Evolutionary conservation across 2,888 invertebrate genomes (phyloP), one percentile per base, ranked within the genome.

Genomic region (Ormyrus nitidulus): DNA sequence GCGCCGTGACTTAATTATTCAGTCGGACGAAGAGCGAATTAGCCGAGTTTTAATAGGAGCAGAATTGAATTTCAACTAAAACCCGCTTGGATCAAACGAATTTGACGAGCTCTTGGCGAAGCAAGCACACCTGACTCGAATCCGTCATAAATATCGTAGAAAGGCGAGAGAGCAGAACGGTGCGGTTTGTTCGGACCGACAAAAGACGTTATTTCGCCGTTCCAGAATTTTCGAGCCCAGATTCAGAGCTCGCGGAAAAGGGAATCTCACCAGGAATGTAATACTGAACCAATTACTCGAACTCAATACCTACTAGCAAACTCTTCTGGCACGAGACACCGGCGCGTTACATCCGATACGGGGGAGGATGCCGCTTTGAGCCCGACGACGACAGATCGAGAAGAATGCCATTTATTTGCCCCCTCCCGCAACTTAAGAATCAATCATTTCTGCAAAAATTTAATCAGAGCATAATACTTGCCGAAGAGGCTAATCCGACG

Each of bases 261-360:
- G 34, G 34, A 34, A 34, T 34, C 84, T 87, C 86, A 86, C 85
- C 86, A 88, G 86, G 89, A 89, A 88, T 88, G 87, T 87, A 88
- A 89, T 88, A 88, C 85, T 83, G 85, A 85, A 87, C 87, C 88
- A 89, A 89, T 88, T 89, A 89, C 88, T 86, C 79, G 84, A 79
- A 71, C 74, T 77, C 74, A 61, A 77, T 80, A 74, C 59, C 65
- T 53, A 58, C 61, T 62, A 68, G 59, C 46, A 59, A 79, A 73
- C 73, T 68, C 54, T 13, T 54, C 62, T 49, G 68, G 75, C 44
- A 51, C 34, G 56, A 56, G 66, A 74, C 74, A 70, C 56, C 10
- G 34, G 11, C 46, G 58, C 19, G 71, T 8, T 66, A 75, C 51
- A 75, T 70, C 58, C 70, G 70, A 75, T 64, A 74, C 68, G 48